Percentiles rank a stretch among this genome's conserved stretches.
Evolutionary conservation across 2,113 vertebrate genomes (phyloP).

Genomic region (Nanorana parkeri): DNA sequence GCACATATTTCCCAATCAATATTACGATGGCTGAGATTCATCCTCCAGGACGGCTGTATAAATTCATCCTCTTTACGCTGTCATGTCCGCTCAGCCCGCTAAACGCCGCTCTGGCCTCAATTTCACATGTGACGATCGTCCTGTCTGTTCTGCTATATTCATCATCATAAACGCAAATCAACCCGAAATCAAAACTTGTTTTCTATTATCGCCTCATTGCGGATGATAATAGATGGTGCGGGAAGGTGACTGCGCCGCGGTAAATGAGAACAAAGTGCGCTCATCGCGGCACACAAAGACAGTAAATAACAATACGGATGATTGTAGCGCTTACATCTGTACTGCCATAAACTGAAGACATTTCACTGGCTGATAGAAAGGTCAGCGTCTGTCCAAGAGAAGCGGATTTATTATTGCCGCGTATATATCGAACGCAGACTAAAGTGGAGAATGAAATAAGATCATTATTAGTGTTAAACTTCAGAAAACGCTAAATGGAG

Average conservation of each 20-base stretch:
- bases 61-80: conserved; percentile 64
- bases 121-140: conserved; percentile 68
- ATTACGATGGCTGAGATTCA: not conserved
- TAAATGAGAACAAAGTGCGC: conserved; percentile 11
- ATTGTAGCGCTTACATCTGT: not conserved
- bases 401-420: not conserved
- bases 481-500: too few relatives aligned
- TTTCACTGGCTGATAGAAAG: not conserved
- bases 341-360: not conserved
- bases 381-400: not conserved
- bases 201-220: conserved; percentile 66
- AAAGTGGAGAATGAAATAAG: too few relatives aligned
- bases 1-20: not conserved
- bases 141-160: conserved; percentile 67
- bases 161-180: conserved; percentile 69
- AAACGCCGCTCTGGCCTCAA: conserved; percentile 64
- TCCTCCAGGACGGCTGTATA: not conserved
- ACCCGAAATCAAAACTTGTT: conserved; percentile 67
- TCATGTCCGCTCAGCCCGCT: conserved; percentile 62
- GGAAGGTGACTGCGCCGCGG: not conserved
- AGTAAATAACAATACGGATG: not conserved
- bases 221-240: conserved; percentile 60
- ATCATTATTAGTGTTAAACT: too few relatives aligned
- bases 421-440: too few relatives aligned
- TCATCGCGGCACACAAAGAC: not conserved